Evolutionary conservation across 2,113 vertebrate genomes (phyloP).

Genomic region (Natator depressus): DNA sequence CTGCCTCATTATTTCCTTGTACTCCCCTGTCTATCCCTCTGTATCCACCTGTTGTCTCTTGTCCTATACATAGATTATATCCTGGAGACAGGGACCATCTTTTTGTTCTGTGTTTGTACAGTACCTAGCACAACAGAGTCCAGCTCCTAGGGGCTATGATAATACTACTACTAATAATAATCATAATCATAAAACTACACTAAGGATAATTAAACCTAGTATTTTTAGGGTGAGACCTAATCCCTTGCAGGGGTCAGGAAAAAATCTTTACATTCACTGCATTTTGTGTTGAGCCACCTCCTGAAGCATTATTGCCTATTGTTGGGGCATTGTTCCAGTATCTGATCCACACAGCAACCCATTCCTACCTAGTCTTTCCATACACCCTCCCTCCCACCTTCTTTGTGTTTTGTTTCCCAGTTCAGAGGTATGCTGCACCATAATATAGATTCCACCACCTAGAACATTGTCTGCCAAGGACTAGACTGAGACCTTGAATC

Average conservation of each 20-base stretch:
- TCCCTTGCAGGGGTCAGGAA: neutral
- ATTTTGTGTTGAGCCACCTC: neutral
- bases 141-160: neutral
- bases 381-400: fast-evolving
- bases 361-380: fast-evolving
- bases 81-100: neutral
- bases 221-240: neutral
- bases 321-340: neutral
- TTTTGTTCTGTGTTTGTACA: neutral
- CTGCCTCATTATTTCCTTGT: neutral
- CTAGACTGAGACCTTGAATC: fast-evolving
- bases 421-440: neutral
- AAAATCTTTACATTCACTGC: neutral
- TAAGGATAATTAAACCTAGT: neutral
- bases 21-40: neutral
- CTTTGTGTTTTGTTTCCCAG: neutral
- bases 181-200: neutral
- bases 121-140: neutral
- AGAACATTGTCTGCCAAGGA: neutral
- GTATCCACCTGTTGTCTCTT: neutral
- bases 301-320: neutral
- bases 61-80: neutral
- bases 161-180: too few relatives aligned
- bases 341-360: neutral
- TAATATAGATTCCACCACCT: neutral